Base-by-base conservation (phyloP, 2,113 vertebrate genomes). In the Rhagologus leucostigma region DNA sequence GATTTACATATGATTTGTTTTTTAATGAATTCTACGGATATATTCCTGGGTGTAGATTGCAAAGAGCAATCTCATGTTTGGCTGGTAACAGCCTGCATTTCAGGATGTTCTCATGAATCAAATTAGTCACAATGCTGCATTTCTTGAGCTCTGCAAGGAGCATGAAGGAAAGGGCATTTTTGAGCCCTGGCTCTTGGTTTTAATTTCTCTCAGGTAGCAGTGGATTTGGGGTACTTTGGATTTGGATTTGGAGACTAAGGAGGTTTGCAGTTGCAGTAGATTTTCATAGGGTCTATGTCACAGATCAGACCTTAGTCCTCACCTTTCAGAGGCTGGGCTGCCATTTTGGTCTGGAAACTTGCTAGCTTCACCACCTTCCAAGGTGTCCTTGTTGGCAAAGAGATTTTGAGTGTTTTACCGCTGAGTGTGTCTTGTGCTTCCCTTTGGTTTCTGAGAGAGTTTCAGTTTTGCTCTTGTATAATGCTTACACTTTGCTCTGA, bases 1-100 rank as follows among this genome's bases (percentile, higher is more conserved):
- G n/a, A 95, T 90, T 95, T 93, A 56, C 37, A 22, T 83, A 74
- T 70, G 13, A 78, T 79, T 85, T 93, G 29, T 9, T 91, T 91
- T 95, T 67, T 75, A 83, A 84, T 90, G 41, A 84, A 77, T 86
- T 92, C 22, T 94, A 57, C 47, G 75, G 29, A 39, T 77, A 16
- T 11, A 23, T 81, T 94, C 35, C 35, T 65, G 75, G 14, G 30
- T 87, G 87, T 80, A 74, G 70, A 47, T 73, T 91, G 56, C 87
- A 87, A 44, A 94, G 32, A 78, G 12, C 57, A 77, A 73, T 91
- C 29, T 83, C 56, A 7, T 7, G 1, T 93, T 91, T 91, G 44
- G 18, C 67, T 78, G 93, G 26, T 60, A 73, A 62, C 37, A 73
- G 32, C 35, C 20, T 20, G 11, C n/a, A 20, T 70, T 89, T 94